A percentile compares a stretch with the other conserved stretches of the same genome.
Conservation (phyloP, 2,113 vertebrate species). For the Peromyscus maniculatus region DNA sequence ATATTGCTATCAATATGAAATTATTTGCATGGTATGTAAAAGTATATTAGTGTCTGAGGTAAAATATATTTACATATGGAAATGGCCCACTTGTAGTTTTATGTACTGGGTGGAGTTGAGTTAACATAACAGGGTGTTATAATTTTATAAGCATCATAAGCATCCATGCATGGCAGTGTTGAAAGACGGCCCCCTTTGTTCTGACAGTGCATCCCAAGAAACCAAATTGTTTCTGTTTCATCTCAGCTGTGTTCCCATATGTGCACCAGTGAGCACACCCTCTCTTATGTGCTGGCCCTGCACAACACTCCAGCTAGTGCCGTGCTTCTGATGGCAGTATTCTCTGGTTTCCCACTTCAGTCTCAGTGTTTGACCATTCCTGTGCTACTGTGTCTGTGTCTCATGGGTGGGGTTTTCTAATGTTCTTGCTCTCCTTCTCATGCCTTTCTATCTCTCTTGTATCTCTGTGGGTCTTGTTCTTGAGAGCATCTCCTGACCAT, state of each 20-base stretch:
- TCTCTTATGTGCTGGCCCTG: not conserved
- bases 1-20: not conserved
- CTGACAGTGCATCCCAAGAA: not conserved
- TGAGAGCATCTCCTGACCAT: not conserved
- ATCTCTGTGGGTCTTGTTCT: not conserved
- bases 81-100: not conserved
- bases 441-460: not conserved
- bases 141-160: not conserved
- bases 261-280: rapidly evolving
- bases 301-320: too few species aligned
- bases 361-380: not conserved
- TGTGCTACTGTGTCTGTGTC: not conserved
- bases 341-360: not conserved
- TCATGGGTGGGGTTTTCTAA: not conserved
- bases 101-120: not conserved
- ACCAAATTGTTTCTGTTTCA: not conserved
- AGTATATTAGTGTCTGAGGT: not conserved
- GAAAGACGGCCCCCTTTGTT: not conserved
- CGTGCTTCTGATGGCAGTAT: not conserved
- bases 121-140: not conserved
- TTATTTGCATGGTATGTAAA: not conserved
- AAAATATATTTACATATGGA: not conserved
- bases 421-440: not conserved
- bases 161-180: not conserved
- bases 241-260: not conserved